A percentile compares a stretch with the other conserved stretches of the same genome.
These are phyloP conservation scores for Hyperoodon ampullatus DNA, from an alignment of 2,113 vertebrate genomes.

Conservation along the genomic window DNA sequence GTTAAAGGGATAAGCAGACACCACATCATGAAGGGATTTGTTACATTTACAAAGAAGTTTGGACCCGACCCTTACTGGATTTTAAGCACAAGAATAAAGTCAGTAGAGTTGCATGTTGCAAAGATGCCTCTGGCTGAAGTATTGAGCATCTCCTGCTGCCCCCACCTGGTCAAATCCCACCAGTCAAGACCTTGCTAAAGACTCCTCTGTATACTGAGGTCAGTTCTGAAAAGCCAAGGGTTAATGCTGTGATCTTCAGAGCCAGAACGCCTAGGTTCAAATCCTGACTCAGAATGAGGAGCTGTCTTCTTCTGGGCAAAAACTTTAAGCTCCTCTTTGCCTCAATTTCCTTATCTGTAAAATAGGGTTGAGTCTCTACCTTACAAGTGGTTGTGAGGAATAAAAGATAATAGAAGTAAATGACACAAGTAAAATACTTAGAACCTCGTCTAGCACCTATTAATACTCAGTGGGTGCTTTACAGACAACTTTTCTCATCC, in stretches of 20 bases:
- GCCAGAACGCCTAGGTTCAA: background rate
- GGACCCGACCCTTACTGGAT: background rate
- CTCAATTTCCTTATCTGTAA: background rate
- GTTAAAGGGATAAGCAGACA: background rate
- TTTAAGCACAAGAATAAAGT: background rate
- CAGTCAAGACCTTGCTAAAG: background rate
- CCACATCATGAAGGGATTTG: background rate
- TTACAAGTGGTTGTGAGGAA: background rate
- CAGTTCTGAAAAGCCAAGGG: background rate
- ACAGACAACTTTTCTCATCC: background rate
- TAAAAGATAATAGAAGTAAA: background rate
- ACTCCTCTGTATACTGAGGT: background rate
- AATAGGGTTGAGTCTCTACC: background rate
- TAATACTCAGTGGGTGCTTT: background rate
- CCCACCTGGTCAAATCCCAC: constrained; percentile 13
- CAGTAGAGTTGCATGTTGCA: background rate
- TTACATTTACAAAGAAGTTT: background rate
- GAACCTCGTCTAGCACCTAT: background rate
- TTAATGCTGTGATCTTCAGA: background rate
- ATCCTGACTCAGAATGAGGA: background rate
- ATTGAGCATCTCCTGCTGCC: constrained; percentile 11
- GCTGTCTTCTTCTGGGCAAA: background rate
- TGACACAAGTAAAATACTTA: background rate
- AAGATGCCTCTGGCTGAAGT: background rate
- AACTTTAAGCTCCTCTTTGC: background rate